phyloP scores from a whole-genome alignment of 2,797 vertebrate genomes.

The Rhinichthys osculus region DNA sequence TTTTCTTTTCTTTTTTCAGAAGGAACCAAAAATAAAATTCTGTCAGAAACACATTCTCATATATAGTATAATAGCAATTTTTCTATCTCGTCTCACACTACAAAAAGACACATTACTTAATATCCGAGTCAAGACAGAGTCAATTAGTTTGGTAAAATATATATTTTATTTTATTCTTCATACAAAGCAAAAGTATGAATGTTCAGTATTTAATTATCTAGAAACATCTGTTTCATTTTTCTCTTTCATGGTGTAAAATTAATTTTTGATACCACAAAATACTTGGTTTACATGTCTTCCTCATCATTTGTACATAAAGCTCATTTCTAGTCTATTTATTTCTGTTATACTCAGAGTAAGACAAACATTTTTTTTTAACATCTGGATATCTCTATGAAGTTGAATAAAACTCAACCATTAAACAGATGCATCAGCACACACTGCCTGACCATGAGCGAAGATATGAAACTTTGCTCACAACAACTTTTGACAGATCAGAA shows the following conservation, averaged over 20 bases:
- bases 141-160: conserved; percentile 90
- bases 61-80: neutral
- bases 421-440: conserved; percentile 78
- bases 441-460: conserved; percentile 74
- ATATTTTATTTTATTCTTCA: conserved; percentile 96
- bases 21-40: neutral
- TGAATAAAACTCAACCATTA: conserved; percentile 95
- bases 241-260: conserved; percentile 93
- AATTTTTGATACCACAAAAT: conserved; percentile 97
- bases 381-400: conserved; percentile 79
- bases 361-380: conserved; percentile 79
- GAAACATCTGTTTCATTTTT: conserved; percentile 87
- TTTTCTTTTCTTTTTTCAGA: no score
- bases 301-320: conserved; percentile 79
- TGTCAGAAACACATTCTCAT: neutral
- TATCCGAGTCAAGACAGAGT: neutral
- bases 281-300: conserved; percentile 83
- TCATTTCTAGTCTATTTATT: conserved; percentile 83
- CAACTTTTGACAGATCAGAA: conserved; percentile 57
- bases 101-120: neutral
- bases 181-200: conserved; percentile 98
- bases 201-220: conserved; percentile 94
- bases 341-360: conserved; percentile 81
- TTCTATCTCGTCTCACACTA: neutral
- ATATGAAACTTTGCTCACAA: conserved; percentile 50